phyloP scores from a whole-genome alignment of 2,888 invertebrate species.

The Acronicta alni region DNA sequence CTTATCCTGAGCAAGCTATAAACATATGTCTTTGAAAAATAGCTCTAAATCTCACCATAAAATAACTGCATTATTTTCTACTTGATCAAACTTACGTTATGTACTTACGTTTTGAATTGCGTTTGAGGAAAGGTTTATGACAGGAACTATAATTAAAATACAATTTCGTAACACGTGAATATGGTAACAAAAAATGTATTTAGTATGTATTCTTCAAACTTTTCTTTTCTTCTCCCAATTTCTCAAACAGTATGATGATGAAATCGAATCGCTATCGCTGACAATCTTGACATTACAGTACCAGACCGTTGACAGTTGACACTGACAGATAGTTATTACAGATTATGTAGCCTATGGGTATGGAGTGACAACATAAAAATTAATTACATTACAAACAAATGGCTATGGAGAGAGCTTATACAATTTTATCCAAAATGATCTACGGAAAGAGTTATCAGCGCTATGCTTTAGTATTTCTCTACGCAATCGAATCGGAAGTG shows the following conservation, averaged over 20 bases:
- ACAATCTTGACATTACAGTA: not conserved
- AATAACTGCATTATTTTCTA: constrained; percentile 6
- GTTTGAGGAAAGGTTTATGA: not conserved
- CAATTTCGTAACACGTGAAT: not conserved
- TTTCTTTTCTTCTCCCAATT: not conserved
- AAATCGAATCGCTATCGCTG: not conserved
- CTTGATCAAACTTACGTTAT: not conserved
- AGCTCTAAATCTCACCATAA: not conserved
- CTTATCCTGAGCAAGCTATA: constrained; percentile 76
- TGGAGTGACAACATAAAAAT: too few relatives aligned
- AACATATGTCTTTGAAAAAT: constrained; percentile 49
- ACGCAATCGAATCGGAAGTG: too few relatives aligned
- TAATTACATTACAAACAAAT: too few relatives aligned
- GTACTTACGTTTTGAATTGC: constrained; percentile 30
- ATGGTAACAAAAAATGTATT: not conserved
- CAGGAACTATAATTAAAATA: not conserved
- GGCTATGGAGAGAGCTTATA: too few relatives aligned
- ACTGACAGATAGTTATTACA: too few relatives aligned
- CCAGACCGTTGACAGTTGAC: not conserved
- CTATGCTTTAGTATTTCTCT: too few relatives aligned
- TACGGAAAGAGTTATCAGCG: too few relatives aligned
- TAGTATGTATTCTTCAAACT: not conserved
- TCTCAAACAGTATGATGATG: not conserved
- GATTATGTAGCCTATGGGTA: too few relatives aligned
- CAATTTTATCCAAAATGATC: too few relatives aligned